A percentile compares a stretch with the other conserved stretches of the same genome.
Evolutionary conservation across 1,140 invertebrate genomes (phyloP).

Genomic region (Calosoma granatense): DNA sequence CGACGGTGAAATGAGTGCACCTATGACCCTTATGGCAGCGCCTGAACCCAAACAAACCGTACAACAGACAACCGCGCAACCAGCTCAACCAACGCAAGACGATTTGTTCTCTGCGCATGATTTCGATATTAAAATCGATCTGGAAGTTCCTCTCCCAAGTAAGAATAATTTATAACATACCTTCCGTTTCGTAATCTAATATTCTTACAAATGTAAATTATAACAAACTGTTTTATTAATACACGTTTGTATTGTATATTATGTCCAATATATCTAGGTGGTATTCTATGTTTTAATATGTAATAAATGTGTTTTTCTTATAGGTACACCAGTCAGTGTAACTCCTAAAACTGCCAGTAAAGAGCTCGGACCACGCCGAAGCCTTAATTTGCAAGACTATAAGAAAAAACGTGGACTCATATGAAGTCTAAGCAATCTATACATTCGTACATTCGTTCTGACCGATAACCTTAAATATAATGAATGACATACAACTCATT

Average conservation of each 20-base stretch:
- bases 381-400: constrained; percentile 92
- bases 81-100: constrained; percentile 48
- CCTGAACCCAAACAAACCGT: constrained; percentile 27
- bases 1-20: constrained; percentile 22
- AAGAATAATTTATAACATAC: constrained; percentile 30
- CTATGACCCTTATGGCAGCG: constrained; percentile 16
- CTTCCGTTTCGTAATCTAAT: not conserved
- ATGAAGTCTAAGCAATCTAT: no score
- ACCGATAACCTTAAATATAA: not conserved
- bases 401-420: constrained; percentile 93
- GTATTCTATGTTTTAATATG: no score
- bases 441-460: no score
- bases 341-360: constrained; percentile 66
- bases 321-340: constrained; percentile 59
- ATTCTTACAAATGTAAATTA: no score
- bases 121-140: constrained; percentile 92
- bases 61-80: constrained; percentile 30
- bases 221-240: no score
- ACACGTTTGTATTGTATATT: no score
- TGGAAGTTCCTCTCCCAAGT: constrained; percentile 77
- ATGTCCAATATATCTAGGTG: no score
- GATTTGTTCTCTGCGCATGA: constrained; percentile 89
- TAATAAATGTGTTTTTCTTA: constrained; percentile 32
- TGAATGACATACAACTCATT: not conserved
- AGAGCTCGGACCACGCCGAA: constrained; percentile 73